Evolutionary conservation across 2,888 invertebrate species (phyloP).

Genomic region (Heliconius aoede): DNA sequence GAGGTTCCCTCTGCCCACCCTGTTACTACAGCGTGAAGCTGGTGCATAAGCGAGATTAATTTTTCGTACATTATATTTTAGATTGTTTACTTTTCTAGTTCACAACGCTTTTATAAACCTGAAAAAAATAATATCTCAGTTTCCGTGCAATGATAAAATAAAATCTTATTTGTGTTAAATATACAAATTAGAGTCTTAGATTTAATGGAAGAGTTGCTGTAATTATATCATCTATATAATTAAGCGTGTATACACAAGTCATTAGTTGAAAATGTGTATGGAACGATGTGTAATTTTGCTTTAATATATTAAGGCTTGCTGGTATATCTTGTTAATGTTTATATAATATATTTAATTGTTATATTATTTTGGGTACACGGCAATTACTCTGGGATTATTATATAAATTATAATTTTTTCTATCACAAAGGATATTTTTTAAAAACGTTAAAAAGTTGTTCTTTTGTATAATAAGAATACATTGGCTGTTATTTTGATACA

Average conservation of each 20-base stretch:
- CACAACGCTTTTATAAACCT: not conserved
- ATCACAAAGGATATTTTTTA: too few species aligned
- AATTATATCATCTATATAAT: constrained; percentile 13
- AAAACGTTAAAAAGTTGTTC: too few species aligned
- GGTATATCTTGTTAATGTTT: constrained; percentile 13
- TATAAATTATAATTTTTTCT: too few species aligned
- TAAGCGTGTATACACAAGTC: constrained; percentile 4
- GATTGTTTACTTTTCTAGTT: not conserved
- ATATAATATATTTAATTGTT: constrained; percentile 4
- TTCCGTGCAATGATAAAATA: not conserved
- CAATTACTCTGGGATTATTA: too few species aligned
- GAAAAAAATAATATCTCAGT: not conserved
- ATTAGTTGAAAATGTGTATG: constrained; percentile 5
- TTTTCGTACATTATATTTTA: too few species aligned
- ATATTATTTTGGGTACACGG: not conserved
- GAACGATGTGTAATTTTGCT: constrained; percentile 24
- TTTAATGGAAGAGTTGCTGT: not conserved
- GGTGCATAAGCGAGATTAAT: too few species aligned
- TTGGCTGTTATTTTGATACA: too few species aligned
- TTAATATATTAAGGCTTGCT: constrained; percentile 15
- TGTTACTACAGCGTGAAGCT: too few species aligned
- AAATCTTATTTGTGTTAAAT: not conserved
- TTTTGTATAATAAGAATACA: too few species aligned
- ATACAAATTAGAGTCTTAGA: not conserved
- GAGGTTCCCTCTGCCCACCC: too few species aligned